Conservation (phyloP, 30 jellyfish, hydroid and myxozoan genomes). For the Aurelia aurita region DNA sequence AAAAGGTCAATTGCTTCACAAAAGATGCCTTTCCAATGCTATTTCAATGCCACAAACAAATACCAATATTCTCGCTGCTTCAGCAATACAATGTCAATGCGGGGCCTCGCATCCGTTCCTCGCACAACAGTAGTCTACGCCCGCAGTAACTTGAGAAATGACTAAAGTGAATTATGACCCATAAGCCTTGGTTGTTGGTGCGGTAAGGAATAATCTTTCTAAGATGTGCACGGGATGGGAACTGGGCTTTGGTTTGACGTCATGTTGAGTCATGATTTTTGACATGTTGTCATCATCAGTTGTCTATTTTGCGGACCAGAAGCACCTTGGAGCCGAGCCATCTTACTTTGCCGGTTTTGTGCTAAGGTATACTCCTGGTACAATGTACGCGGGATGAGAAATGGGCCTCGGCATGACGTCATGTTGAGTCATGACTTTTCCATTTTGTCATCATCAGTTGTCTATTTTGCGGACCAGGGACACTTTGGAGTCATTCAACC, state of each 20-base stretch:
- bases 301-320: background rate
- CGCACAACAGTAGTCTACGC: slow-evolving; percentile 2
- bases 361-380: too few relatives aligned
- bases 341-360: too few relatives aligned
- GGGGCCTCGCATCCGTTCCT: slow-evolving; percentile 8
- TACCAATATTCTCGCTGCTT: background rate
- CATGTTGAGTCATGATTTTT: background rate
- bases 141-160: slow-evolving; percentile 34
- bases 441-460: too few relatives aligned
- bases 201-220: slow-evolving; percentile 4
- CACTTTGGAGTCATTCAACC: too few relatives aligned
- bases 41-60: slow-evolving; percentile 34
- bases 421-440: too few relatives aligned
- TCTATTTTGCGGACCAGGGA: too few relatives aligned
- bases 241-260: slow-evolving; percentile 12
- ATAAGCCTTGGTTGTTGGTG: background rate
- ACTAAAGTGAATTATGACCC: slow-evolving; percentile 28
- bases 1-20: background rate
- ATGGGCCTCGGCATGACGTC: too few relatives aligned
- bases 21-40: background rate
- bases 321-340: too few relatives aligned
- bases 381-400: too few relatives aligned
- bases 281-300: background rate
- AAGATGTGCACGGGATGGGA: slow-evolving; percentile 24
- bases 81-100: background rate